Conservation (phyloP, 2,888 invertebrate genomes). For the Bhutanitis thaidina region DNA sequence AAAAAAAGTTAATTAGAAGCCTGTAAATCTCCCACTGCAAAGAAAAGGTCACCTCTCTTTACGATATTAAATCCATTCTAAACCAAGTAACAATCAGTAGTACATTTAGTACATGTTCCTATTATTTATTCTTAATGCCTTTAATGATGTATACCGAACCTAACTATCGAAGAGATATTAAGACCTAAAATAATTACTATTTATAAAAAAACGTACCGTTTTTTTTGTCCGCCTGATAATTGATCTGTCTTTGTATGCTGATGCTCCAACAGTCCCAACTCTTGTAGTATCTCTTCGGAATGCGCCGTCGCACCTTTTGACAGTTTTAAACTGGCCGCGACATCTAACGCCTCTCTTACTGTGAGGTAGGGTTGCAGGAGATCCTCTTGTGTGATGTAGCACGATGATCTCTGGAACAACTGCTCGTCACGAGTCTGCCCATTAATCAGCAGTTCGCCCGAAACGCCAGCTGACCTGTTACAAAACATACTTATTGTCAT, state of each 20-base stretch:
- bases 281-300: constrained; percentile 79
- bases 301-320: constrained; percentile 67
- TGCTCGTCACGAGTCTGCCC: constrained; percentile 82
- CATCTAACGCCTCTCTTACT: constrained; percentile 87
- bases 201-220: constrained; percentile 55
- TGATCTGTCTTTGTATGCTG: constrained; percentile 81
- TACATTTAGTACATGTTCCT: no score
- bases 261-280: constrained; percentile 82
- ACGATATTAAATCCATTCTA: no score
- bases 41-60: no score
- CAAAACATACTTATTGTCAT: no score
- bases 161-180: no score
- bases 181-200: no score
- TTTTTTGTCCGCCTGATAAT: constrained; percentile 89
- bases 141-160: no score
- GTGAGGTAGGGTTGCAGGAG: constrained; percentile 86
- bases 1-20: no score
- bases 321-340: constrained; percentile 88
- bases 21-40: no score
- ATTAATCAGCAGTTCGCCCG: constrained; percentile 85
- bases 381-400: constrained; percentile 91
- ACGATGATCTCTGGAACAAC: constrained; percentile 84
- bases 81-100: no score
- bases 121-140: no score
- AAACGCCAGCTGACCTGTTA: constrained; percentile 82